A percentile compares a stretch with the other conserved stretches of the same genome.
Conservation (phyloP, 2,888 invertebrate genomes). For the Nyleta sp. region DNA sequence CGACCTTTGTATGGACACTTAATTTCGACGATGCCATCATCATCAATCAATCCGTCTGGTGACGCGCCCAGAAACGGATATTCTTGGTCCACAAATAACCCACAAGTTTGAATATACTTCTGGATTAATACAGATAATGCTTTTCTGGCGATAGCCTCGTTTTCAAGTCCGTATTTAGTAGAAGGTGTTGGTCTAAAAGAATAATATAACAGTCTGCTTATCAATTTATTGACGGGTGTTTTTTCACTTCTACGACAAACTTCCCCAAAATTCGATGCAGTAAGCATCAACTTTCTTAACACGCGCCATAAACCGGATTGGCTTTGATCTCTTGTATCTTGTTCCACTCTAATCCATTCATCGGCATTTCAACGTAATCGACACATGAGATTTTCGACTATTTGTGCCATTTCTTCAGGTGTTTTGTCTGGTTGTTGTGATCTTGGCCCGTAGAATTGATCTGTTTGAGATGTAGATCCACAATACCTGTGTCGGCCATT, state of each 20-base stretch:
- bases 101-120: constrained; percentile 24
- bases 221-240: constrained; percentile 36
- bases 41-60: constrained; percentile 59
- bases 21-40: constrained; percentile 55
- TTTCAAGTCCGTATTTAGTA: constrained; percentile 49
- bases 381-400: constrained; percentile 16
- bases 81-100: constrained; percentile 52
- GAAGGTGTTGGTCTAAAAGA: not conserved
- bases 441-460: constrained; percentile 8
- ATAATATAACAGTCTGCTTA: constrained; percentile 46
- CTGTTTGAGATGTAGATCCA: too few relatives aligned
- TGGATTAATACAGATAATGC: constrained; percentile 23
- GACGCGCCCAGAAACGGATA: constrained; percentile 41
- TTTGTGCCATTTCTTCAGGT: constrained; percentile 10
- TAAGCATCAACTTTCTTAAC: constrained; percentile 35
- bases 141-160: constrained; percentile 44
- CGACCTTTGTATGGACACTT: constrained; percentile 44
- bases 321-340: constrained; percentile 35
- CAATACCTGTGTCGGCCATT: not conserved
- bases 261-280: constrained; percentile 53
- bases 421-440: constrained; percentile 22
- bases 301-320: constrained; percentile 33
- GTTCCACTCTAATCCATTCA: constrained; percentile 31
- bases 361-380: constrained; percentile 15
- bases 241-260: constrained; percentile 38